phyloP scores from a whole-genome alignment of 2,797 vertebrate species.

The Danio kyathit region DNA sequence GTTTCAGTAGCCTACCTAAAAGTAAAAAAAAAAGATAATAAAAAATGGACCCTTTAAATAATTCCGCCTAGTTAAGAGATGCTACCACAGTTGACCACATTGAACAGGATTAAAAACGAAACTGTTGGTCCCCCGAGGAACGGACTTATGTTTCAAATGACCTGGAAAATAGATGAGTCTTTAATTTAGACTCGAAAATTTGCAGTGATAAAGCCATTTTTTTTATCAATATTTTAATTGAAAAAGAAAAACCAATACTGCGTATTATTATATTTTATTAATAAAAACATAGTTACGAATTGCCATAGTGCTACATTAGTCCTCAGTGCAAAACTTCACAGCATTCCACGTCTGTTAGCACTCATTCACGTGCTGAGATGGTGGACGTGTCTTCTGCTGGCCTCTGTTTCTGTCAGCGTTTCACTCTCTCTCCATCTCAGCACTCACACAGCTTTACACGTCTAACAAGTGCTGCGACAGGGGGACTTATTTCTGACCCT shows the following conservation, averaged over 20 bases:
- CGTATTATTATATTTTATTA: not conserved
- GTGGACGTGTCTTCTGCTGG: constrained; percentile 30
- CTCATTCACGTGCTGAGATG: not conserved
- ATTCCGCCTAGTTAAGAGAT: too few species aligned
- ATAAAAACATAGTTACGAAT: not conserved
- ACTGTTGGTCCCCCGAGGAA: too few species aligned
- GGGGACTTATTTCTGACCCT: constrained; percentile 62
- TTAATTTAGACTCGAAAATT: too few species aligned
- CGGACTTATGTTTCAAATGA: too few species aligned
- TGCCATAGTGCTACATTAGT: not conserved
- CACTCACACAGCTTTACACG: constrained; percentile 58
- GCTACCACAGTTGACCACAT: too few species aligned
- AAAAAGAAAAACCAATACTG: not conserved
- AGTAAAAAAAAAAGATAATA: too few species aligned
- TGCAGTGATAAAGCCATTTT: too few species aligned
- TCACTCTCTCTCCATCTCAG: constrained; percentile 34
- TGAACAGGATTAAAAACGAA: too few species aligned
- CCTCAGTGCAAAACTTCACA: constrained; percentile 16
- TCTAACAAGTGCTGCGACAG: constrained; percentile 60
- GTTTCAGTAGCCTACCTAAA: too few species aligned
- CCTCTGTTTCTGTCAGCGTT: constrained; percentile 43
- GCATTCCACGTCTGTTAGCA: constrained; percentile 15
- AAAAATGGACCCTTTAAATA: too few species aligned
- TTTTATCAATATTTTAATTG: not conserved
- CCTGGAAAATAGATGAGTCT: too few species aligned